These are phyloP conservation scores for Chauna torquata DNA, from an alignment of 2,113 vertebrate genomes.

Conservation along the genomic window DNA sequence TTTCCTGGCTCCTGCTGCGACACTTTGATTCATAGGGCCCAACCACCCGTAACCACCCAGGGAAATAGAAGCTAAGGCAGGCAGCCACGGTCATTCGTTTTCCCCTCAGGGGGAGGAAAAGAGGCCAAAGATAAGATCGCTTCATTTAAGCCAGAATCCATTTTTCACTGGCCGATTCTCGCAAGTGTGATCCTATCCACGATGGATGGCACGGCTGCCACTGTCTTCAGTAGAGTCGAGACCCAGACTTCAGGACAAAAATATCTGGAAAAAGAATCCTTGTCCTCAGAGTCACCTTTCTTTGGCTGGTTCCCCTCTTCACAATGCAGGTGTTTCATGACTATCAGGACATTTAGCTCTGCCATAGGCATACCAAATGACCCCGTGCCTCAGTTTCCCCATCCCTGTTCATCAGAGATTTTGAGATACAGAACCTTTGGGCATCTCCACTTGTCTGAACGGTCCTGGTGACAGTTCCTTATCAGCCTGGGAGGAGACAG, in stretches of 20 bases:
- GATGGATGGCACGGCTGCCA: neutral
- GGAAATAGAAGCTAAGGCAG: slow-evolving; percentile 72
- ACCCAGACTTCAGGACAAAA: neutral
- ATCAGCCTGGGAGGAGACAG: neutral
- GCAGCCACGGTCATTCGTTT: neutral
- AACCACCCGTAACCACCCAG: slow-evolving; percentile 71
- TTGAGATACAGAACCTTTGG: accelerated
- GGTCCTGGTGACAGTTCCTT: slow-evolving; percentile 17
- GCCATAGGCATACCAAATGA: neutral
- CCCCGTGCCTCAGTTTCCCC: neutral
- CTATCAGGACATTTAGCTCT: neutral
- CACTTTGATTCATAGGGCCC: slow-evolving; percentile 64
- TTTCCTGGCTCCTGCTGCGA: slow-evolving; percentile 71
- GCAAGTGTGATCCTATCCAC: neutral
- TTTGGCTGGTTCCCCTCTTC: neutral
- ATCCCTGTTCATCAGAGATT: neutral
- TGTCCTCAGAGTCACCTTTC: neutral
- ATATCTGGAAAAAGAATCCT: neutral
- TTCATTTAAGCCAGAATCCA: neutral
- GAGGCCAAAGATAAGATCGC: slow-evolving; percentile 35
- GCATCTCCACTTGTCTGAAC: neutral
- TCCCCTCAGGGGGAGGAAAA: slow-evolving; percentile 25
- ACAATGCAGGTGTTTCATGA: no score
- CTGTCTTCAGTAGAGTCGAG: neutral
- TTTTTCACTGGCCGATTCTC: neutral